Evolutionary conservation across 2,888 invertebrate genomes (phyloP), one percentile per base, ranked within the genome.

Genomic region (Galeruca laticollis): DNA sequence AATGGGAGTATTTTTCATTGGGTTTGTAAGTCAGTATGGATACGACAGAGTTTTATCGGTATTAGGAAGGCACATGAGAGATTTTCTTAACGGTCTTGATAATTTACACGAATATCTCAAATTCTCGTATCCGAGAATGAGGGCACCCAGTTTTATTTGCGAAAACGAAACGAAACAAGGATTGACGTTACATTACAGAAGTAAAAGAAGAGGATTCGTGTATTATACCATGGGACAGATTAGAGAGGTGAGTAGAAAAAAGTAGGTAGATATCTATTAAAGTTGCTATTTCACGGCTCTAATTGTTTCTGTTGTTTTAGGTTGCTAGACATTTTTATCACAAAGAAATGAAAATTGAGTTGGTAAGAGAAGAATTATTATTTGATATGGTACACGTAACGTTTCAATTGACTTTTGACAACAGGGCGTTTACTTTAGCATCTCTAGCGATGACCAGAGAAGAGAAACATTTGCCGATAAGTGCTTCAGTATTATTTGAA

Each of bases 191-290:
- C 98, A 98, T 86, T 97, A 97, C 85, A 89, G 97, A 64, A 97
- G 96, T 77, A 97, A 96, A 84, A 88, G 98, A 73, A 90, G 95
- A 73, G 98, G 98, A 0, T 98, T 97, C 84, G 93, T 98, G 5
- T 96, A 96, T 85, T 99, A 99, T 83, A 97, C 98, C 6, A 97
- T 97, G 93, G 98, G 98, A 2, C 97, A 97, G 86, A 97, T 98
- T 75, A 89, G 94, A 83, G 95, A 94, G 89, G 93, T 92, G 21
- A 37, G 51, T 60, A 37, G 47, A 18, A 20, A 11, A 26, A 15
- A 31, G 31, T 31, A 26, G 31, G n/a, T 33, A 54, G 54, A 4
- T 51, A 6, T 15, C 4, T 51, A 26, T 26, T 26, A 26, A 6
- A 26, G 6, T 26, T 6, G 26, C 26, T 26, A 26, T 26, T 6